phyloP scores from a whole-genome alignment of 2,888 invertebrate genomes.

The Pediacus dermestoides region DNA sequence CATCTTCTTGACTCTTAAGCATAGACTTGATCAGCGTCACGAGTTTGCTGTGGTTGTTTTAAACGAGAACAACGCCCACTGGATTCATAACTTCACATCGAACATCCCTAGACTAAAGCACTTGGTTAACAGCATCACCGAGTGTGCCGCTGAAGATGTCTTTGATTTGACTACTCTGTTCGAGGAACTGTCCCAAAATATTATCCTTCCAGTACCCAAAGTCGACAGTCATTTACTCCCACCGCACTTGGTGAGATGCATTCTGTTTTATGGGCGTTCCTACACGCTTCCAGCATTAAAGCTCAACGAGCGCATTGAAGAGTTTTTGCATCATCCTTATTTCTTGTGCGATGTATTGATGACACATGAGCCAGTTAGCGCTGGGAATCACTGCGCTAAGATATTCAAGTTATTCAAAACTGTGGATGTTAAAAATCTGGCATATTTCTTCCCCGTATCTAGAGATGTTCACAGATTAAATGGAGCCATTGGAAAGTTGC shows the following conservation, averaged over 20 bases:
- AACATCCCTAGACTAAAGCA: not conserved
- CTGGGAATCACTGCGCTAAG: not conserved
- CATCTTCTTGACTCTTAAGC: not conserved
- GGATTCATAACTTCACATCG: not conserved
- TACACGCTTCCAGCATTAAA: not conserved
- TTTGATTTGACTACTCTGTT: not conserved
- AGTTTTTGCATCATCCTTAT: not conserved
- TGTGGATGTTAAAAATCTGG: not conserved
- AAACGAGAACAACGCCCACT: not conserved
- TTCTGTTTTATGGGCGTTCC: constrained; percentile 1
- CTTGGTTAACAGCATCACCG: not conserved
- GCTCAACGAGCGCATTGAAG: not conserved
- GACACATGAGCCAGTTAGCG: constrained; percentile 2
- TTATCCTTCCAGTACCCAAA: not conserved
- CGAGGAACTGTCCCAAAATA: not conserved
- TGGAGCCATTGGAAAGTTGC: not conserved
- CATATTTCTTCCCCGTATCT: not conserved
- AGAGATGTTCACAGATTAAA: not conserved
- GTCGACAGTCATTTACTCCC: too few relatives aligned
- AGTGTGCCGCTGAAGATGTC: constrained; percentile 1
- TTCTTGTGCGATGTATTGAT: not conserved
- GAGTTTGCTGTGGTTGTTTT: not conserved
- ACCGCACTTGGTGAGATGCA: not conserved
- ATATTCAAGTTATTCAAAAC: not conserved
- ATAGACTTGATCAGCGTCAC: not conserved